Evolutionary conservation across 2,113 vertebrate genomes (phyloP).

Genomic region (Cyprinus carpio): DNA sequence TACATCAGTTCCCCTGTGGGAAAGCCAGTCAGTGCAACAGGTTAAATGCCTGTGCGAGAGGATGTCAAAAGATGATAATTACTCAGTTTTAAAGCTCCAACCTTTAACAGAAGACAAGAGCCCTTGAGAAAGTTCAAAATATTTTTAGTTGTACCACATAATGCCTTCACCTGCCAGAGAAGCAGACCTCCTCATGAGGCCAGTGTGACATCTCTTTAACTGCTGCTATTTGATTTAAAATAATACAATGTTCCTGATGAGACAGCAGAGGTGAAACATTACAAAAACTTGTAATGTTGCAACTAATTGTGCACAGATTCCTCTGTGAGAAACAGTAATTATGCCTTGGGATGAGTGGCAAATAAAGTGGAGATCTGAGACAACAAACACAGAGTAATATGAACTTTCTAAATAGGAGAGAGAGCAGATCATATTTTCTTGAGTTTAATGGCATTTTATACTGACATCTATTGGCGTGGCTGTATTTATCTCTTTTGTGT

Average conservation of each 20-base stretch:
- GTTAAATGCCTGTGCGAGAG: conserved; percentile 39
- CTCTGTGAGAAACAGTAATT: not conserved
- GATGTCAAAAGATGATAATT: conserved; percentile 53
- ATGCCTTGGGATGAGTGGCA: not conserved
- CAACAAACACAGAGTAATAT: conserved; percentile 3
- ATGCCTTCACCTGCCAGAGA: conserved; percentile 36
- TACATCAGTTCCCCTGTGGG: conserved; percentile 8
- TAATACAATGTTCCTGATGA: not conserved
- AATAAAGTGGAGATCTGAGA: not conserved
- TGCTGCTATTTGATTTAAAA: conserved; percentile 23
- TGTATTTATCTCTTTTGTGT: not conserved
- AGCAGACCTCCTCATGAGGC: conserved; percentile 23
- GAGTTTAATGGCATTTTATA: not conserved
- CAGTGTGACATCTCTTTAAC: conserved; percentile 34
- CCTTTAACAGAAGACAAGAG: conserved; percentile 28
- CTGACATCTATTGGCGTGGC: not conserved
- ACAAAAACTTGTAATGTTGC: conserved; percentile 15
- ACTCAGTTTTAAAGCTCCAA: conserved; percentile 22
- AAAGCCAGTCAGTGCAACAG: conserved; percentile 41
- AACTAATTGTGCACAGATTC: conserved; percentile 6
- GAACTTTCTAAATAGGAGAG: not conserved
- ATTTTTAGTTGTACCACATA: not conserved
- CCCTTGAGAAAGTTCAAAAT: conserved; percentile 40
- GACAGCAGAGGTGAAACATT: conserved; percentile 26
- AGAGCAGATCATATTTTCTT: not conserved